Percentiles rank a stretch among this genome's conserved stretches.
phyloP scores from a whole-genome alignment of 2,113 vertebrate species.

The Fulica atra region DNA sequence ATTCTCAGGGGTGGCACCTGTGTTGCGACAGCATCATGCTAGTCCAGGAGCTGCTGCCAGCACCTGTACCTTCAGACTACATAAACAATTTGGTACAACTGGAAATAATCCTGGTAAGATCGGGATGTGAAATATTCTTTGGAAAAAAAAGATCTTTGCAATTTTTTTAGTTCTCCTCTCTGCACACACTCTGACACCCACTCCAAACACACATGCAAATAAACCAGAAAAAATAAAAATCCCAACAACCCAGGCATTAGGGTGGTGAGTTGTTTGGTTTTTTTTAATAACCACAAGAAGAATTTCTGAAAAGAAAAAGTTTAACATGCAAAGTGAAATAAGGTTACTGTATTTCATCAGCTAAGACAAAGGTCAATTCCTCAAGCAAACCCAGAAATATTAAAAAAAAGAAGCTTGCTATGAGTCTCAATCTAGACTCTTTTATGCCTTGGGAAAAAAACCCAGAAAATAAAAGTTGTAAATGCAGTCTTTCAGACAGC shows the following conservation, averaged over 20 bases:
- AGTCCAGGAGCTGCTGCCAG: background rate
- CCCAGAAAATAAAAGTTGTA: background rate
- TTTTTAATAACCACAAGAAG: background rate
- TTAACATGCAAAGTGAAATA: background rate
- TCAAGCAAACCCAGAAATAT: background rate
- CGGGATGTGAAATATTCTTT: background rate
- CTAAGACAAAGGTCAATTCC: background rate
- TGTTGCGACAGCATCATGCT: background rate
- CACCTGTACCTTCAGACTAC: background rate
- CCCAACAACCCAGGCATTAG: background rate
- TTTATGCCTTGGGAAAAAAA: too few species aligned
- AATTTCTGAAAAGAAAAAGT: background rate
- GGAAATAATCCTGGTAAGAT: background rate
- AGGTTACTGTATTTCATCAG: background rate
- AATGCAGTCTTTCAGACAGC: background rate
- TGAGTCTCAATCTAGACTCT: background rate
- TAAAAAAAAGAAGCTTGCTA: background rate
- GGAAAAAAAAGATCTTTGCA: background rate
- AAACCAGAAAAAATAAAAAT: background rate
- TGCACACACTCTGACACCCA: rapidly evolving
- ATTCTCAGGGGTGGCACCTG: background rate
- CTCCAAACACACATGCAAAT: background rate
- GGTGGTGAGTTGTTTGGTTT: too few species aligned
- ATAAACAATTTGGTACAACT: too few species aligned
- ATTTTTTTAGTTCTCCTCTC: background rate